These are phyloP conservation scores for Ridgeia piscesae DNA, from an alignment of 1,140 invertebrate species.

Conservation along the genomic window DNA sequence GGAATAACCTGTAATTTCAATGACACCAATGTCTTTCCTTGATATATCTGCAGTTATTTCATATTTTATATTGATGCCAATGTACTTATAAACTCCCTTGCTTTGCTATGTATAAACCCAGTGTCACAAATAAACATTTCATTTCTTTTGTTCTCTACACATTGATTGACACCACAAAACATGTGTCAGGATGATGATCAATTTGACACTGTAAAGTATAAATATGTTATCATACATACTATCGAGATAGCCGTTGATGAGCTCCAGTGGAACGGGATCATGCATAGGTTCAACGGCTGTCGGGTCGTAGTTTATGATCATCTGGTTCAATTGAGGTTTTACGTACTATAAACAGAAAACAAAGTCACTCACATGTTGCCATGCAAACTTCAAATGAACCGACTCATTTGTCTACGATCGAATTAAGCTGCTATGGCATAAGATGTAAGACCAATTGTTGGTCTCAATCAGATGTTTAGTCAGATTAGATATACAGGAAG, in stretches of 20 bases:
- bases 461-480: too few species aligned
- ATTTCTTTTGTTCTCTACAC: background rate
- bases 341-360: conserved; percentile 43
- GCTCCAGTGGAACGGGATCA: conserved; percentile 38
- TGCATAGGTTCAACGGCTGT: conserved; percentile 35
- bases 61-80: too few species aligned
- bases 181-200: background rate
- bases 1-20: too few species aligned
- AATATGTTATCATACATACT: conserved; percentile 31
- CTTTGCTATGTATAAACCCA: background rate
- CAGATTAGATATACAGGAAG: too few species aligned
- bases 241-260: conserved; percentile 44
- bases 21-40: too few species aligned
- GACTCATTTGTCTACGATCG: too few species aligned
- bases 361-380: background rate
- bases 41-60: too few species aligned
- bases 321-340: conserved; percentile 46
- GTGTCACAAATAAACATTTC: background rate
- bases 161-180: background rate
- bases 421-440: too few species aligned
- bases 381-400: too few species aligned
- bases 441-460: too few species aligned
- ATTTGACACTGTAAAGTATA: background rate
- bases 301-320: conserved; percentile 51
- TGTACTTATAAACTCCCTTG: too few species aligned